Conservation (phyloP, 2,113 vertebrate genomes). For the Falcunculus frontatus region DNA sequence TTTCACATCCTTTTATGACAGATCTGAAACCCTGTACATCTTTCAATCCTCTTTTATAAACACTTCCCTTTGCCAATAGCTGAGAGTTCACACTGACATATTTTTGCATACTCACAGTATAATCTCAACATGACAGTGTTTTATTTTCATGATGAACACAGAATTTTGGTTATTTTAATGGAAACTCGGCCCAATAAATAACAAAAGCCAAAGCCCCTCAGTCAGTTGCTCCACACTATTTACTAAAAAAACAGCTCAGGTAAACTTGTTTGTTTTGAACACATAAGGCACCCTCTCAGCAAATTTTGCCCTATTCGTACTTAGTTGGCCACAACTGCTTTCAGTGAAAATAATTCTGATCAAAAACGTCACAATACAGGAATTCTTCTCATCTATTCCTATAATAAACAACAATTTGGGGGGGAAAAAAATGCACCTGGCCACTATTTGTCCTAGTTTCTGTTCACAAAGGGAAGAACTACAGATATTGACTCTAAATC, state of each 20-base stretch:
- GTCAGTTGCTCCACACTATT: neutral
- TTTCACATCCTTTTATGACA: constrained; percentile 39
- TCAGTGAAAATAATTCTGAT: neutral
- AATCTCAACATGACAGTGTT: neutral
- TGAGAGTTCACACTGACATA: neutral
- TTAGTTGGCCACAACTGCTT: neutral
- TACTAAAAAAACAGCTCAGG: neutral
- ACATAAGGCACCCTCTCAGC: neutral
- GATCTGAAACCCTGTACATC: constrained; percentile 4
- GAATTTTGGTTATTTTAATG: neutral
- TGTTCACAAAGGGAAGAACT: neutral
- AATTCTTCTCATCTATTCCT: neutral
- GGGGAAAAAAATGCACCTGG: too few species aligned
- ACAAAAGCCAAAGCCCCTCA: neutral
- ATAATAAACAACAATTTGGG: neutral
- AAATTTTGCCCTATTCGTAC: neutral
- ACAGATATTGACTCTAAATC: neutral
- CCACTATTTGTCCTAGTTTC: neutral
- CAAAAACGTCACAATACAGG: neutral
- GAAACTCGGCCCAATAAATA: neutral
- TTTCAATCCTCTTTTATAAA: constrained; percentile 1
- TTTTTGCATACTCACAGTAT: neutral
- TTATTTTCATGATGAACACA: neutral
- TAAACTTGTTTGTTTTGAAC: neutral
- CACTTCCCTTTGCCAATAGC: neutral